These are phyloP conservation scores for Polypterus senegalus DNA, from an alignment of 2,113 vertebrate species.

Conservation along the genomic window DNA sequence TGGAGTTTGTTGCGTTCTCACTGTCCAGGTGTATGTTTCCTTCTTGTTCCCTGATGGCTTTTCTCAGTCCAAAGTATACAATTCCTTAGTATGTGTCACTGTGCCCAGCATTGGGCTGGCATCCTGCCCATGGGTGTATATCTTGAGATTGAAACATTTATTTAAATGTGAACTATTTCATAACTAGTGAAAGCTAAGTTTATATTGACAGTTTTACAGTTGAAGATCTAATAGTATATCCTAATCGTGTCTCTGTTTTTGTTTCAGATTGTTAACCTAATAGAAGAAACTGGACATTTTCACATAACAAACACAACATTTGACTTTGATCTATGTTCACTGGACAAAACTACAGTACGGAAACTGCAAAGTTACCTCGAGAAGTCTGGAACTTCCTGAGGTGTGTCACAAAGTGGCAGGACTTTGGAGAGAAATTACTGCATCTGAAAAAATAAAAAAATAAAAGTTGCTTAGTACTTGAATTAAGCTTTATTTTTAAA, in stretches of 20 bases:
- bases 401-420: conserved; percentile 47
- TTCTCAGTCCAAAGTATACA: no score
- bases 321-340: conserved; percentile 97
- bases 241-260: conserved; percentile 7
- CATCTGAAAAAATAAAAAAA: conserved; percentile 18
- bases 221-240: no score
- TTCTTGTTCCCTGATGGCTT: no score
- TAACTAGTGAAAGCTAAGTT: no score
- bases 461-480: conserved; percentile 27
- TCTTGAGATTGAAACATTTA: no score
- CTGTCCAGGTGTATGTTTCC: no score
- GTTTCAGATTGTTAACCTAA: conserved; percentile 90
- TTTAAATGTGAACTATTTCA: no score
- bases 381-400: conserved; percentile 78
- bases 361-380: conserved; percentile 97
- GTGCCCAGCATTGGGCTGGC: no score
- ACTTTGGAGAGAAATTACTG: conserved; percentile 20
- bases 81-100: no score
- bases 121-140: no score
- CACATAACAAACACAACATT: conserved; percentile 98
- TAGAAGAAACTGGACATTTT: conserved; percentile 97
- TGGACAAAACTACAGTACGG: conserved; percentile 91
- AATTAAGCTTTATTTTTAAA: conserved; percentile 51
- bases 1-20: no score
- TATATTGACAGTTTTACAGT: no score